Evolutionary conservation across 2,888 invertebrate species (phyloP).

Genomic region (Melolontha melolontha): DNA sequence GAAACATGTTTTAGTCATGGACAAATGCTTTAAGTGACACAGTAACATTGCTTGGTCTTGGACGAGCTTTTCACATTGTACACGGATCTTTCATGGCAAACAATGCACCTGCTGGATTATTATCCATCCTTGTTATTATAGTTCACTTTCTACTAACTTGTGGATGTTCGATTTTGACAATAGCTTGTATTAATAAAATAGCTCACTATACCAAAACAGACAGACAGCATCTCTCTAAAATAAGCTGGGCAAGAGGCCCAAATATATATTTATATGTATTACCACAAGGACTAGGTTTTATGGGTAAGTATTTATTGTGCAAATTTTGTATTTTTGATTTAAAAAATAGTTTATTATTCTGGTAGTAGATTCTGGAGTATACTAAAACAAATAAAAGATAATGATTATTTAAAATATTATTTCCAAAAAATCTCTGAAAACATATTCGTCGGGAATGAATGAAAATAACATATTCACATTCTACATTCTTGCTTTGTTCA

Average conservation of each 20-base stretch:
- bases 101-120: slow-evolving; percentile 40
- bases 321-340: too few species aligned
- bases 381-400: too few species aligned
- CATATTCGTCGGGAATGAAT: too few species aligned
- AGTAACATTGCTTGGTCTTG: slow-evolving; percentile 40
- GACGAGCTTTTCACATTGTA: slow-evolving; percentile 45
- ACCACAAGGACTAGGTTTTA: slow-evolving; percentile 39
- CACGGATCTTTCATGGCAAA: slow-evolving; percentile 47
- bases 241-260: not conserved
- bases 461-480: too few species aligned
- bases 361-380: too few species aligned
- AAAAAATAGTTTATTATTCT: too few species aligned
- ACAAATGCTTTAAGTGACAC: slow-evolving; percentile 30
- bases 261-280: slow-evolving; percentile 32
- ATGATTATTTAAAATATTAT: too few species aligned
- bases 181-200: slow-evolving; percentile 22
- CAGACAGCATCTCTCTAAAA: slow-evolving; percentile 2
- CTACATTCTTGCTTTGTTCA: too few species aligned
- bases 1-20: slow-evolving; percentile 46
- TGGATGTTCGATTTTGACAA: slow-evolving; percentile 32
- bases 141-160: slow-evolving; percentile 27
- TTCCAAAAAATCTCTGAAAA: too few species aligned
- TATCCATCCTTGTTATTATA: slow-evolving; percentile 43
- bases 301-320: slow-evolving; percentile 14
- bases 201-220: slow-evolving; percentile 22